Evolutionary conservation across 2,797 vertebrate genomes (phyloP).

Genomic region (Cyprinella venusta): DNA sequence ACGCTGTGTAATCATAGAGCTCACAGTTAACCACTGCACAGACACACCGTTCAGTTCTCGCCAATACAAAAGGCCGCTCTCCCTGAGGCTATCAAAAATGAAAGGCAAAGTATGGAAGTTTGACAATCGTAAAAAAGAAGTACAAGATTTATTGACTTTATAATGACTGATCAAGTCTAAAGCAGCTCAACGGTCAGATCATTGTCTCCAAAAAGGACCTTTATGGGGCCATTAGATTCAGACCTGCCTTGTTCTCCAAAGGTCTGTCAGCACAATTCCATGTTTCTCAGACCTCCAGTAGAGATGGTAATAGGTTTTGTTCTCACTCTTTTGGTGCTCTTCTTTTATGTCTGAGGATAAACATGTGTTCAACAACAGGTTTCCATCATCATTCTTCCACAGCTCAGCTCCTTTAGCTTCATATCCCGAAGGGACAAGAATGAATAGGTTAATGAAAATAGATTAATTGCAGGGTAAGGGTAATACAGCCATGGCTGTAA

Average conservation of each 20-base stretch:
- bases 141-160: constrained; percentile 27
- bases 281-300: constrained; percentile 54
- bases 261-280: constrained; percentile 52
- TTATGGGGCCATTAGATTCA: constrained; percentile 53
- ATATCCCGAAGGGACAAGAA: constrained; percentile 29
- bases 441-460: neutral
- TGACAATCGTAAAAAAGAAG: constrained; percentile 7
- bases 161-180: constrained; percentile 42
- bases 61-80: constrained; percentile 2
- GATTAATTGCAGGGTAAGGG: neutral
- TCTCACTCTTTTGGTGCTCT: constrained; percentile 33
- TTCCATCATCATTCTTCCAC: constrained; percentile 61
- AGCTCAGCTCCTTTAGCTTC: constrained; percentile 53
- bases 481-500: neutral
- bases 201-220: constrained; percentile 51
- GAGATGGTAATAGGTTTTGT: constrained; percentile 54
- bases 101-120: constrained; percentile 16
- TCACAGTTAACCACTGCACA: constrained; percentile 31
- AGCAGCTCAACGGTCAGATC: constrained; percentile 44
- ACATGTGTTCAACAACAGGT: constrained; percentile 59
- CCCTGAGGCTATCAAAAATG: constrained; percentile 26
- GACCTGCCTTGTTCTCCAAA: constrained; percentile 48
- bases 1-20: constrained; percentile 40
- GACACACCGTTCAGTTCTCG: neutral
- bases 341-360: constrained; percentile 31